Percentiles rank a stretch among this genome's conserved stretches.
These are phyloP conservation scores for Nomada flava DNA, from an alignment of 2,888 invertebrate species.

Conservation along the genomic window DNA sequence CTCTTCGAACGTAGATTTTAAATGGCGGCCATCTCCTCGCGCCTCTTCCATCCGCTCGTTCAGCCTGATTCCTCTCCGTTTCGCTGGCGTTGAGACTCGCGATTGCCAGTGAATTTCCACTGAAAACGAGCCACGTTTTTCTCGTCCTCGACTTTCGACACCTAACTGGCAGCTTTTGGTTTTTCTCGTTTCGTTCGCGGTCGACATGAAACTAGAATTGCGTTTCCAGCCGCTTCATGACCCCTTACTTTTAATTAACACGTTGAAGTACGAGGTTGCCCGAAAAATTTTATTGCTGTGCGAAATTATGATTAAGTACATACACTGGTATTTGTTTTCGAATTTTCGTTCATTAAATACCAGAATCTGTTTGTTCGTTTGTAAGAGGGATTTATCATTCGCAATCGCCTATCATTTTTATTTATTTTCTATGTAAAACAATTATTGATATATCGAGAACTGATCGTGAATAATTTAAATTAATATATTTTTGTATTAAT, in stretches of 20 bases:
- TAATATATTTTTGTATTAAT: too few relatives aligned
- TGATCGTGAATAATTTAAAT: too few relatives aligned
- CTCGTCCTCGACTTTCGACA: conserved; percentile 45
- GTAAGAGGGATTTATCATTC: too few relatives aligned
- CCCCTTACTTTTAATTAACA: background rate
- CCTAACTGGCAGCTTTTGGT: conserved; percentile 22
- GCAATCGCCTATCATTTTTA: too few relatives aligned
- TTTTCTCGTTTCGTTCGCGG: conserved; percentile 30
- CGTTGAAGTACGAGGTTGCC: background rate
- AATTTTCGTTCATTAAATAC: too few relatives aligned
- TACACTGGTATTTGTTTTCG: too few relatives aligned
- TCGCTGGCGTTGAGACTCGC: conserved; percentile 41
- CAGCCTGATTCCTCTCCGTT: conserved; percentile 43
- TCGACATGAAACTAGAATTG: conserved; percentile 28
- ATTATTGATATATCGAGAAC: too few relatives aligned
- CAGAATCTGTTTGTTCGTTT: too few relatives aligned
- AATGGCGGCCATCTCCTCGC: conserved; percentile 39
- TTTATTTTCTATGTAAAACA: too few relatives aligned
- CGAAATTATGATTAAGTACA: too few relatives aligned
- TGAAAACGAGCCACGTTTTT: conserved; percentile 60
- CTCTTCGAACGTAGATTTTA: conserved; percentile 60
- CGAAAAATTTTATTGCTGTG: too few relatives aligned
- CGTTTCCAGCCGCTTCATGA: conserved; percentile 27
- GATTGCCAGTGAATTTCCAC: conserved; percentile 67
- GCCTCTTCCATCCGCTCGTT: conserved; percentile 25